Evolutionary conservation across 2,888 invertebrate species (phyloP), one percentile per base, ranked within the genome.

Genomic region (Parascotia fuliginaria): DNA sequence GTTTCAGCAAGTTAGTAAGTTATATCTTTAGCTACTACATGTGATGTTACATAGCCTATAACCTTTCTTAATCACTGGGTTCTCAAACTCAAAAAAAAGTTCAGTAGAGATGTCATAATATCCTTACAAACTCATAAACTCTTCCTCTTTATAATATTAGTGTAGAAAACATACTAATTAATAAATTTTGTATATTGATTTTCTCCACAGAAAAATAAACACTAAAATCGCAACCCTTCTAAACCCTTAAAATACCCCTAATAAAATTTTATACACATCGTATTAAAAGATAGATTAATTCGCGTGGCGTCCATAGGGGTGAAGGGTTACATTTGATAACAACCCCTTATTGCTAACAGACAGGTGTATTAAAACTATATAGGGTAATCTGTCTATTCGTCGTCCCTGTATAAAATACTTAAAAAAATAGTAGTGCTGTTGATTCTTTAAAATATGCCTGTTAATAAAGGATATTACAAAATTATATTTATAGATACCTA

Each of bases 261-360:
- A 68, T 68, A 65, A 68, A 65, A 65, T 53, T 41, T 57, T 51
- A 63, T 47, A 53, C 57, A 38, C 52, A 48, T 47, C 47, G 40
- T 41, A 57, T 64, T 60, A 68, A 58, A 68, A 68, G 65, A 65
- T 60, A 68, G 53, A 65, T 65, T 67, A 63, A 65, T 65, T 68
- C 52, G 47, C 55, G 55, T 51, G 41, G 58, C 65, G 57, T 47
- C 40, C 40, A 46, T 50, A 44, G 45, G 60, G 54, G 60, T 50
- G 32, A 19, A 5, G 49, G 57, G 60, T 56, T 50, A 32, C 31
- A 47, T 64, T 47, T 57, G 69, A 68, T 67, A 54, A 51, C 49
- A 3, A 19, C 51, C 51, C 56, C 45, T 49, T 42, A 48, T 33
- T 28, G 14, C 11, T 51, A 41, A 51, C 11, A 16, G 37, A 42